phyloP scores from a whole-genome alignment of 2,888 invertebrate genomes.

The Cataglyphis altisquamis region DNA sequence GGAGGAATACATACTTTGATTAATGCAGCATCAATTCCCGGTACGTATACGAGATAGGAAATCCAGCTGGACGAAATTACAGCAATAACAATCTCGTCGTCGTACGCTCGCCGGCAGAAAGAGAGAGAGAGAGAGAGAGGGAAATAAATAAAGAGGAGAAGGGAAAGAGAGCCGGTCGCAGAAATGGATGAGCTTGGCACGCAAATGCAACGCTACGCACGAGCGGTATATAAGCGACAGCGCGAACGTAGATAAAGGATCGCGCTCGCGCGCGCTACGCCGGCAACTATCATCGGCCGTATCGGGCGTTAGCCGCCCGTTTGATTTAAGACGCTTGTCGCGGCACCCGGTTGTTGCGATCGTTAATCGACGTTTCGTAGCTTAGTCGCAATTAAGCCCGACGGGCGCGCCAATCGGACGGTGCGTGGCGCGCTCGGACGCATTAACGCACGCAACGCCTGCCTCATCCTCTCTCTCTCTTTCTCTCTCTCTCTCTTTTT shows the following conservation, averaged over 20 bases:
- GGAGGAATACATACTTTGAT: conserved; percentile 36
- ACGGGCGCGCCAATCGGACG: conserved; percentile 70
- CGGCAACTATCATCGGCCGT: conserved; percentile 61
- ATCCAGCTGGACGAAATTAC: conserved; percentile 44
- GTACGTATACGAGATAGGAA: conserved; percentile 42
- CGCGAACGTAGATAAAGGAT: conserved; percentile 66
- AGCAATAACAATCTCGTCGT: conserved; percentile 41
- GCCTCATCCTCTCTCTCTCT: background rate
- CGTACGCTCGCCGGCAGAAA: conserved; percentile 10
- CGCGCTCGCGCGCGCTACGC: conserved; percentile 68
- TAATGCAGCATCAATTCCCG: conserved; percentile 53
- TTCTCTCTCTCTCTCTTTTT: background rate
- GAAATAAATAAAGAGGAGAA: background rate
- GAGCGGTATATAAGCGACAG: conserved; percentile 23
- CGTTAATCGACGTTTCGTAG: conserved; percentile 80
- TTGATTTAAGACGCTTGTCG: conserved; percentile 78
- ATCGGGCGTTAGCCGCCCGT: conserved; percentile 48
- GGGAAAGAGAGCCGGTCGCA: conserved; percentile 1
- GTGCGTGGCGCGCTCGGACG: conserved; percentile 60
- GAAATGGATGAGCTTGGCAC: conserved; percentile 46
- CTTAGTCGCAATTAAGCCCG: conserved; percentile 78
- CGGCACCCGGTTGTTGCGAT: conserved; percentile 77
- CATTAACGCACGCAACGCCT: conserved; percentile 76
- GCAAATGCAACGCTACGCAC: conserved; percentile 41
- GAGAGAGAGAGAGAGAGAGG: background rate